phyloP scores from a whole-genome alignment of 2,113 vertebrate genomes.

The Scomber japonicus region DNA sequence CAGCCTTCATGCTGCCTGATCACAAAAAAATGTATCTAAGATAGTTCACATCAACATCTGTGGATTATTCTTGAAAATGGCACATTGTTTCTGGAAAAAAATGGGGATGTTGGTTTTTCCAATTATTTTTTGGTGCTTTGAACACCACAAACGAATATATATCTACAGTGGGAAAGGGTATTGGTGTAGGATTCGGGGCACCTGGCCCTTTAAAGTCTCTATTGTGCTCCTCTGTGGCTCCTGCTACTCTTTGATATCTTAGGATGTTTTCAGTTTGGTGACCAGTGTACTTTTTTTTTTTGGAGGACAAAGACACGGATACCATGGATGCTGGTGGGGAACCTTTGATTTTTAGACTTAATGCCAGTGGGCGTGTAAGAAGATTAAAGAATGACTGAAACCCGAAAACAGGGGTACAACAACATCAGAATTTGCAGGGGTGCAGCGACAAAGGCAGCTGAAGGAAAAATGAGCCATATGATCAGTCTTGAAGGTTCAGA shows the following conservation, averaged over 20 bases:
- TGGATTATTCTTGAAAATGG: not conserved
- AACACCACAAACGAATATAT: not conserved
- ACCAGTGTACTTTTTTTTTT: not conserved
- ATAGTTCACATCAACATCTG: slow-evolving; percentile 1
- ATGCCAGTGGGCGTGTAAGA: slow-evolving; percentile 1
- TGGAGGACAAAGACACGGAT: too few relatives aligned
- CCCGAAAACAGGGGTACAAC: not conserved
- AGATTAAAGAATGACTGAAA: slow-evolving; percentile 31
- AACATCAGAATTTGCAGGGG: not conserved
- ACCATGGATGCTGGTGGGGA: not conserved
- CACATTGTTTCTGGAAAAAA: not conserved
- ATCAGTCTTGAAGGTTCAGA: not conserved
- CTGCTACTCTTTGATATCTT: not conserved
- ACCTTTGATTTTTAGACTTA: not conserved
- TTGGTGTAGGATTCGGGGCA: not conserved
- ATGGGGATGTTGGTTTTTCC: not conserved
- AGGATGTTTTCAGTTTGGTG: not conserved
- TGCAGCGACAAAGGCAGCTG: slow-evolving; percentile 2
- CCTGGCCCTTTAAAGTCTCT: not conserved
- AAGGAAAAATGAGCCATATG: slow-evolving; percentile 8
- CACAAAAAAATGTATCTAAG: not conserved
- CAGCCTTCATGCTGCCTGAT: slow-evolving; percentile 24
- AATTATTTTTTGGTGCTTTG: not conserved
- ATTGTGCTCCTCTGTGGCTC: not conserved
- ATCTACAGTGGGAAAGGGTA: too few relatives aligned